Evolutionary conservation across 2,888 invertebrate genomes (phyloP).

Genomic region (Thumatha senex): DNA sequence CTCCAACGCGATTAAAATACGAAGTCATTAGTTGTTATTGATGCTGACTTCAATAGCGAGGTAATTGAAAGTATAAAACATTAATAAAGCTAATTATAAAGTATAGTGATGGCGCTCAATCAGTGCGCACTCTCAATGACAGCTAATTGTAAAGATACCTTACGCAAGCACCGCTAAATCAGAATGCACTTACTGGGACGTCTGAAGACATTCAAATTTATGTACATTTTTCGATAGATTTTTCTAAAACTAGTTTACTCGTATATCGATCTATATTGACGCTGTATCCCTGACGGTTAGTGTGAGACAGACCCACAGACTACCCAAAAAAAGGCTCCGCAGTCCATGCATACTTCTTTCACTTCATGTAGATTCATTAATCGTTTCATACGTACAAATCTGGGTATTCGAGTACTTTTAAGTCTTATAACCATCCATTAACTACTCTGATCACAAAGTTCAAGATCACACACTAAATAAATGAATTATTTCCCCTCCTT

Average conservation of each 20-base stretch:
- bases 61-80: conserved; percentile 17
- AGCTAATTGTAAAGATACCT: conserved; percentile 45
- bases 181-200: neutral
- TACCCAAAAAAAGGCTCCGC: too few relatives aligned
- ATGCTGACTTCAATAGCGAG: conserved; percentile 19
- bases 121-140: conserved; percentile 43
- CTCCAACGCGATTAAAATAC: conserved; percentile 14
- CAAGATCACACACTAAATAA: neutral
- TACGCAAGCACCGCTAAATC: conserved; percentile 23
- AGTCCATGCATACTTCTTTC: too few relatives aligned
- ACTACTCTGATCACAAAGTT: too few relatives aligned
- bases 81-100: conserved; percentile 33
- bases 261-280: too few relatives aligned
- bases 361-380: too few relatives aligned
- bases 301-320: too few relatives aligned
- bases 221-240: too few relatives aligned
- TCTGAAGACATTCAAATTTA: conserved; percentile 1
- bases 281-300: too few relatives aligned
- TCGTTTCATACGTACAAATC: too few relatives aligned
- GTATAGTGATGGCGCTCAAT: conserved; percentile 42
- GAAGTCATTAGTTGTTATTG: conserved; percentile 5
- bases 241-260: too few relatives aligned
- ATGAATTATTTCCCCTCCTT: neutral
- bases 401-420: too few relatives aligned
- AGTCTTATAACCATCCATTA: too few relatives aligned